Conservation (phyloP, 2,797 vertebrate species). For the Halcyon badia region DNA sequence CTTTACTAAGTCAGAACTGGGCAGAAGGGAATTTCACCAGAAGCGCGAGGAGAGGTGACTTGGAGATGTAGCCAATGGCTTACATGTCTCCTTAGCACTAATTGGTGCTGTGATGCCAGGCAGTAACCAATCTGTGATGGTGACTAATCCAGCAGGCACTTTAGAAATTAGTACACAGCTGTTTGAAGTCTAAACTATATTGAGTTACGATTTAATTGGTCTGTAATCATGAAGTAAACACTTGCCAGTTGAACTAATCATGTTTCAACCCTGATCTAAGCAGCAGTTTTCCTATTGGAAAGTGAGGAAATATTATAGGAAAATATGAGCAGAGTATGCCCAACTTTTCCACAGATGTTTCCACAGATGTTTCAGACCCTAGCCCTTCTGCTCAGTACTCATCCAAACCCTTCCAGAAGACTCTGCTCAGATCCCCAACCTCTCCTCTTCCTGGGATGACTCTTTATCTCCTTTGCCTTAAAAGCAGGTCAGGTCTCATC, state of each 20-base stretch:
- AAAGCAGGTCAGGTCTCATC: background rate
- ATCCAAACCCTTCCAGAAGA: background rate
- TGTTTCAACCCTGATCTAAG: constrained; percentile 23
- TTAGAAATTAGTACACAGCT: background rate
- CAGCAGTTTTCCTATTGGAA: background rate
- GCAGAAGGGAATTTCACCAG: background rate
- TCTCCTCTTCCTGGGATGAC: background rate
- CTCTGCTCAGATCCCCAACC: background rate
- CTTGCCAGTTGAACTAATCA: constrained; percentile 37
- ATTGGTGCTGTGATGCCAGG: background rate
- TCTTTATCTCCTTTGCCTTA: background rate
- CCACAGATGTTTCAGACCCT: background rate
- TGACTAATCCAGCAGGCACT: constrained; percentile 22
- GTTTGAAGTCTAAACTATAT: constrained; percentile 63
- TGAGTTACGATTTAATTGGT: constrained; percentile 63
- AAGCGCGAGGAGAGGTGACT: background rate
- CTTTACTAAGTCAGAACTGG: background rate
- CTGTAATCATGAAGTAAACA: constrained; percentile 48
- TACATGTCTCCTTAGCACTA: background rate
- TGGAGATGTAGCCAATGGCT: background rate
- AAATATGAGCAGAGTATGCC: background rate
- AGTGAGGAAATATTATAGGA: background rate
- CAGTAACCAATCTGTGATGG: background rate
- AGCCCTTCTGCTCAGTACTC: background rate
- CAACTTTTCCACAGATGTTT: background rate